phyloP scores from a whole-genome alignment of 2,888 invertebrate genomes.

The Xiphydria camelus region DNA sequence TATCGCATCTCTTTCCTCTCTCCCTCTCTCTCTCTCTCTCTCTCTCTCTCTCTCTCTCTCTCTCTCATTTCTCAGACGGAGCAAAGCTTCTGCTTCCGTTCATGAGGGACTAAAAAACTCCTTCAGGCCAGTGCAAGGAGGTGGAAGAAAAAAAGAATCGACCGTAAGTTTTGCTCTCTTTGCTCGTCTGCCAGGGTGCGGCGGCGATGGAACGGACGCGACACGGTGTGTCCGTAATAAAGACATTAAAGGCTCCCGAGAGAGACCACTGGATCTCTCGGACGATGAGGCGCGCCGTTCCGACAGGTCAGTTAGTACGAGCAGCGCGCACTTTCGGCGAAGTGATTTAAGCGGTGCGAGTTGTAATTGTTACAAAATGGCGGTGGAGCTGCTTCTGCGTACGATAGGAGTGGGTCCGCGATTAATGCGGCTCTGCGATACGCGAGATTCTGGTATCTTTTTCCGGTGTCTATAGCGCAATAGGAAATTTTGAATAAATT shows the following conservation, averaged over 20 bases:
- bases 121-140: too few species aligned
- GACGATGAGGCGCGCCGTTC: conserved; percentile 37
- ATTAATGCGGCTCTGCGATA: too few species aligned
- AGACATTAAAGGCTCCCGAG: conserved; percentile 47
- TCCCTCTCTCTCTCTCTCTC: conserved; percentile 5
- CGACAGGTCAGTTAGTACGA: conserved; percentile 34
- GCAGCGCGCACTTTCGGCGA: conserved; percentile 37
- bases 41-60: conserved; percentile 10
- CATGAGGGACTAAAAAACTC: too few species aligned
- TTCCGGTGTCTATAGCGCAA: too few species aligned
- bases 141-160: neutral
- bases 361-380: conserved; percentile 44
- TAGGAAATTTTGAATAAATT: too few species aligned
- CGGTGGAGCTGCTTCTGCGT: too few species aligned
- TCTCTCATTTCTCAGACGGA: neutral
- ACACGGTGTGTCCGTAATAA: too few species aligned
- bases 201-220: too few species aligned
- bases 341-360: conserved; percentile 41
- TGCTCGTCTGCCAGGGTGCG: neutral
- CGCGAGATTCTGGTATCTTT: too few species aligned
- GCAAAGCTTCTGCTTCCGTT: too few species aligned
- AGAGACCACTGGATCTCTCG: conserved; percentile 20
- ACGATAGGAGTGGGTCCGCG: too few species aligned
- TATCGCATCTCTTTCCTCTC: conserved; percentile 7
- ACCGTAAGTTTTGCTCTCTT: too few species aligned